Percentiles rank a stretch among this genome's conserved stretches.
phyloP scores from a whole-genome alignment of 64 coral and sea anemone genomes.

The Montipora foliosa region DNA sequence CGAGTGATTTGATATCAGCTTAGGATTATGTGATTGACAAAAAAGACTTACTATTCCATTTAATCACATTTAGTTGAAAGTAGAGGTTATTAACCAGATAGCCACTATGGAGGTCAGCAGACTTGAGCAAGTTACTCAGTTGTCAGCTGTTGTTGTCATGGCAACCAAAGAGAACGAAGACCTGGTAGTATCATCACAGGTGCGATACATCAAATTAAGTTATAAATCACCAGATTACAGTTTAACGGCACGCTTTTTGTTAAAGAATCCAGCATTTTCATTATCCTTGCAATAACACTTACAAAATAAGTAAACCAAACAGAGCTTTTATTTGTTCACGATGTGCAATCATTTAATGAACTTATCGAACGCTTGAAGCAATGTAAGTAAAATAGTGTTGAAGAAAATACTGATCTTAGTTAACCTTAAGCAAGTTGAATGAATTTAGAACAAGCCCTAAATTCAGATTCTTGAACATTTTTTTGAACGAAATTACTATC shows the following conservation, averaged over 20 bases:
- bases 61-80: conserved; percentile 35
- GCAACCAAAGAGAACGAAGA: conserved; percentile 60
- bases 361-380: too few relatives aligned
- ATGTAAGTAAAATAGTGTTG: too few relatives aligned
- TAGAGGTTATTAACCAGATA: conserved; percentile 53
- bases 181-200: conserved; percentile 51
- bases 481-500: too few relatives aligned
- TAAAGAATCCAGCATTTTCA: too few relatives aligned
- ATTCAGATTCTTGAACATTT: too few relatives aligned
- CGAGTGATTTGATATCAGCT: neutral
- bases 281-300: too few relatives aligned
- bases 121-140: conserved; percentile 63
- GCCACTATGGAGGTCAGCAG: conserved; percentile 23
- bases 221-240: neutral
- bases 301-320: too few relatives aligned
- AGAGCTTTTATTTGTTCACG: too few relatives aligned
- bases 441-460: too few relatives aligned
- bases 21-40: neutral
- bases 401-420: too few relatives aligned
- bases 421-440: too few relatives aligned
- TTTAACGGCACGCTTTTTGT: neutral
- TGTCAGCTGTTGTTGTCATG: conserved; percentile 54
- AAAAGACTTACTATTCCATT: neutral
- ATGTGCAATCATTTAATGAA: too few relatives aligned
- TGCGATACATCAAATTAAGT: neutral